phyloP scores from a whole-genome alignment of 2,797 vertebrate genomes.

The Tarsius wallacei region DNA sequence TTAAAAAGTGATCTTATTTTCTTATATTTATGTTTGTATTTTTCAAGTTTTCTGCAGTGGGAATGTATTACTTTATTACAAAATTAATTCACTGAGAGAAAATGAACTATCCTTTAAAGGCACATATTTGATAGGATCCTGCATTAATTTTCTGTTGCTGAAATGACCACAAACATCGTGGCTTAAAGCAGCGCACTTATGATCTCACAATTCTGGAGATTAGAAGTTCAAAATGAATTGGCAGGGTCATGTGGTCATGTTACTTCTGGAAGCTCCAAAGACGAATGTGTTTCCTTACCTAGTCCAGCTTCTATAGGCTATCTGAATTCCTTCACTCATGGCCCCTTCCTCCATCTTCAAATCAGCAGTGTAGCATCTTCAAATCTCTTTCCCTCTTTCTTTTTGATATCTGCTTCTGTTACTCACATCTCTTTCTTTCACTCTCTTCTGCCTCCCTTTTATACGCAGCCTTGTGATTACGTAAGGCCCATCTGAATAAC shows the following conservation, averaged over 20 bases:
- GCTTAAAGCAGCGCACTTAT: neutral
- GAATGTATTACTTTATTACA: neutral
- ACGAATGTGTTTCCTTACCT: neutral
- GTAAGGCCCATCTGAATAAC: neutral
- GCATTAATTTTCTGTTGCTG: neutral
- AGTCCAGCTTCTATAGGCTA: neutral
- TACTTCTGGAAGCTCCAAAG: neutral
- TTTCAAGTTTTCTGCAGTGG: neutral
- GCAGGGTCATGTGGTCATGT: fast-evolving
- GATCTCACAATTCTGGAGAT: neutral
- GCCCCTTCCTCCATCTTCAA: neutral
- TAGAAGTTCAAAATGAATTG: neutral
- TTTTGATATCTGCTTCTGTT: neutral
- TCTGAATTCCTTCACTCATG: neutral
- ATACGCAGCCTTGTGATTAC: neutral
- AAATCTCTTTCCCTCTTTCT: neutral
- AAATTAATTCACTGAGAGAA: neutral
- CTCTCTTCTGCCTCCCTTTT: neutral
- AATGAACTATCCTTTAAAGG: neutral
- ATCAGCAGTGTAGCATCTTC: neutral
- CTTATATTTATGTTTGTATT: neutral
- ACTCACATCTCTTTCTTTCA: neutral
- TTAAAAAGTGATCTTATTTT: neutral
- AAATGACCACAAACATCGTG: neutral
- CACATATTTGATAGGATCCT: neutral